Base-by-base conservation (phyloP, 2,113 vertebrate genomes). In the Alethe castanea region DNA sequence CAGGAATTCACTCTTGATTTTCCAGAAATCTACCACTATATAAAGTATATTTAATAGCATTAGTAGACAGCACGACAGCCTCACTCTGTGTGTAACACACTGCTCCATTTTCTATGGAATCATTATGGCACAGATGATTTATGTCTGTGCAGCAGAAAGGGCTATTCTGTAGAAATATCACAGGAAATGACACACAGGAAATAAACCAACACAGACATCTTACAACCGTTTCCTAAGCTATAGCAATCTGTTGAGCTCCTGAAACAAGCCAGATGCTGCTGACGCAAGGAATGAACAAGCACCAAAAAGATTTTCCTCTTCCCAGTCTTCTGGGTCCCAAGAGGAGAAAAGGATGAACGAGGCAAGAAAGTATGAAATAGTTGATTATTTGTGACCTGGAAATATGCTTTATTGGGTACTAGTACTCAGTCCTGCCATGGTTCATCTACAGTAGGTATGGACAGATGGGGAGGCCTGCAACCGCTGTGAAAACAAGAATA, bases 181-280 rank as follows among this genome's bases (percentile, higher is more conserved):
- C 83, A 94, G 91, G 93, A 95, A 96, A 94, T 93, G 94, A 94
- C 88, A 96, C 86, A 91, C 88, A 72, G 96, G 95, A 96, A 95
- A 95, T 84, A 89, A 95, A 94, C 67, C 62, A 94, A 61, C 78
- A 85, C 70, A 94, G 94, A 89, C 86, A 79, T 92, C 94, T 92
- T 89, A 95, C 59, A 94, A 72, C 65, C 81, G 72, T 94, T 96
- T 95, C 95, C 95, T 91, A 91, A 89, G 48, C 70, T 88, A 3
- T 88, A 91, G 91, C 69, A 87, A 84, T 81, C 83, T 91, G 77
- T 59, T 77, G 56, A 90, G 80, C 78, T 88, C 78, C 76, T 96
- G 92, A 97, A 93, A 96, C 70, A 96, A 92, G 72, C 86, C 95
- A 97, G 95, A 97, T 88, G 93, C 88, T 93, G 73, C 87, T 86